These are phyloP conservation scores for Brachyistius frenatus DNA, from an alignment of 2,113 vertebrate species.

Conservation along the genomic window DNA sequence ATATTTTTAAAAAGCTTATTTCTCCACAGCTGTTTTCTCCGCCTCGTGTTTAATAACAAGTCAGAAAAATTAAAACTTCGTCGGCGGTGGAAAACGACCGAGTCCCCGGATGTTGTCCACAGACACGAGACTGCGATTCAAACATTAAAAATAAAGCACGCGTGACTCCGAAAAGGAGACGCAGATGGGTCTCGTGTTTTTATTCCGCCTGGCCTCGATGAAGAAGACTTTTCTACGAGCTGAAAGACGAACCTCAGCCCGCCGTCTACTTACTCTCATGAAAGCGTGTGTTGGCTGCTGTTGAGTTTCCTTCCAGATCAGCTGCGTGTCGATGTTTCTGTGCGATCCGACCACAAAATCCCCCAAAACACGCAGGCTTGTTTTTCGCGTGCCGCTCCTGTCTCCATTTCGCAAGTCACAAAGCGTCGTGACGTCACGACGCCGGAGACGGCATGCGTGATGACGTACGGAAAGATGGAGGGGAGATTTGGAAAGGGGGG, in stretches of 20 bases:
- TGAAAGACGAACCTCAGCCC: not conserved
- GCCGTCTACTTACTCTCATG: conserved; percentile 62
- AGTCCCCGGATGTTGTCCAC: no score
- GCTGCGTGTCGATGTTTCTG: not conserved
- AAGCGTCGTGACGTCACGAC: not conserved
- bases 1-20: not conserved
- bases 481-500: not conserved
- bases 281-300: not conserved
- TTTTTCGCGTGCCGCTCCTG: not conserved
- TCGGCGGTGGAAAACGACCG: no score
- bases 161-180: not conserved
- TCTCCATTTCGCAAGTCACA: conserved; percentile 75
- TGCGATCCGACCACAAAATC: not conserved
- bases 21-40: not conserved
- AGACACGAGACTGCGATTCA: not conserved
- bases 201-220: conserved; percentile 6
- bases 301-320: not conserved
- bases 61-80: not conserved
- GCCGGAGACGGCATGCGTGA: not conserved
- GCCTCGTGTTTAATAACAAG: not conserved
- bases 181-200: not conserved
- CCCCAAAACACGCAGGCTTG: not conserved
- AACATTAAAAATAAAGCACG: not conserved
- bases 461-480: not conserved
- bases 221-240: conserved; percentile 1